Conservation (phyloP, 35 echinoderm and acorn worm species). For the Lytechinus variegatus region DNA sequence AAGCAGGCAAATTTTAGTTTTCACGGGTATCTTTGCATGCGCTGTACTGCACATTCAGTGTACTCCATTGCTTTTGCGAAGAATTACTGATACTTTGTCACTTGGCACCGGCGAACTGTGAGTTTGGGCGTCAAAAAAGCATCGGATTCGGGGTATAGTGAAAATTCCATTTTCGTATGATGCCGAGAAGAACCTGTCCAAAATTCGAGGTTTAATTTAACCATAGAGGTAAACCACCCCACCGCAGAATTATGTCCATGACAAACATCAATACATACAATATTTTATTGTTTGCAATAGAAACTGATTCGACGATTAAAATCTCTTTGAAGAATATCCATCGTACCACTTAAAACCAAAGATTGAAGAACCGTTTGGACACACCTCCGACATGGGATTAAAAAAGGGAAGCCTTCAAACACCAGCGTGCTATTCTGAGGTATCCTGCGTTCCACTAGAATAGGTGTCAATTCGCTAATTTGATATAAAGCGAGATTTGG, state of each 20-base stretch:
- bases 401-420: neutral
- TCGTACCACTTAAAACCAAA: neutral
- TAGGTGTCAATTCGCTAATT: constrained; percentile 12
- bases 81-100: neutral
- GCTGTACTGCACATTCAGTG: neutral
- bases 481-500: neutral
- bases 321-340: neutral
- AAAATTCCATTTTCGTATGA: neutral
- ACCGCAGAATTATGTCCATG: too few species aligned
- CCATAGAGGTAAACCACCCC: too few species aligned
- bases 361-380: neutral
- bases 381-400: neutral
- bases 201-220: neutral
- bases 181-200: neutral
- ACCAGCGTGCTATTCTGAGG: neutral
- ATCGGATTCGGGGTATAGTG: neutral
- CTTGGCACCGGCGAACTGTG: neutral
- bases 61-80: neutral
- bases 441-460: neutral
- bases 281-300: neutral
- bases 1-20: neutral
- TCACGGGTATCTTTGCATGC: neutral
- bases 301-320: neutral
- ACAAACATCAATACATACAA: too few species aligned
- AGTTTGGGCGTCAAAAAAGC: neutral